Evolutionary conservation across 2,888 invertebrate genomes (phyloP), one percentile per base, ranked within the genome.

Genomic region (Parochlus steinenii): DNA sequence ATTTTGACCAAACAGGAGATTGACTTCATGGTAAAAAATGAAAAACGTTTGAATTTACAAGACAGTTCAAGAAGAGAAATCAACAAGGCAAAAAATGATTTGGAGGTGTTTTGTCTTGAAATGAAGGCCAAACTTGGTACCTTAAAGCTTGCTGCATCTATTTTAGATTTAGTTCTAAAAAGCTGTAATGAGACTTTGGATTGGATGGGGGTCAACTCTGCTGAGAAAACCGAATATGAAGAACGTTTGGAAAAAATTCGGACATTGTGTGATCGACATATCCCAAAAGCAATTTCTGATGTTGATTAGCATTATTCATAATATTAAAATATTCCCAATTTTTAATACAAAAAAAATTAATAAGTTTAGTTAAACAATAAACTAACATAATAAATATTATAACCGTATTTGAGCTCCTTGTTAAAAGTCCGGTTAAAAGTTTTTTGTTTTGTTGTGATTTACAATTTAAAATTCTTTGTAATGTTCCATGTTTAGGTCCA

Each of bases 71-170:
- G 71, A 67, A 85, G 74, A 63, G 71, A 70, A 50, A 82, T 76
- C 46, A 85, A 86, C 58, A 65, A 79, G 39, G 77, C 89, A 39
- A 89, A 89, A 70, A 83, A 86, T 53, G 70, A 70, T 2, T 65
- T 92, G 34, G 83, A 93, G 61, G 82, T 85, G 2, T 92, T 90
- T 62, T 75, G 85, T 62, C 92, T 86, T 70, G 86, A 86, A 72
- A 90, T 97, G 79, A 97, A 97, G 73, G 83, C n/a, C 85, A 44
- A 82, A 85, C 41, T 75, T 82, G 58, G 93, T 95, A 53, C 95
- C 93, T 52, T 92, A 93, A 89, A 89, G 63, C 76, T 92, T 54
- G 62, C 74, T 1, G 85, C 83, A 45, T 61, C 74, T 1, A 90
- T 92, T 58, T 80, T 80, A 60, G 75, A 71, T 46, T 71, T 64